A percentile compares a stretch with the other conserved stretches of the same genome.
These are phyloP conservation scores for Propithecus deckenii DNA, from an alignment of 2,797 vertebrate species.

Conservation along the genomic window DNA sequence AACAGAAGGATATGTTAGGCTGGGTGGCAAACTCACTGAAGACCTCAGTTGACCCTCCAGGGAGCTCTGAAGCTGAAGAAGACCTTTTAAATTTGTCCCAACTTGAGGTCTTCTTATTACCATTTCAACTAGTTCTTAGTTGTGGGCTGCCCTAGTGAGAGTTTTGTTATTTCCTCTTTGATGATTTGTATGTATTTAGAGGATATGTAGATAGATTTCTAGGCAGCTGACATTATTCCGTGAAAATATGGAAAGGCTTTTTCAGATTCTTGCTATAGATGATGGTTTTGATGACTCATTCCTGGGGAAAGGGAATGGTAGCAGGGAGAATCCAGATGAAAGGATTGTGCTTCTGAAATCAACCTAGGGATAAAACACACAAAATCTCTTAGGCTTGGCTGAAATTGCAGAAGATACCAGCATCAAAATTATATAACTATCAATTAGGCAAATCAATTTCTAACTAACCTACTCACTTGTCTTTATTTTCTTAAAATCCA, in stretches of 20 bases:
- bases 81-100: background rate
- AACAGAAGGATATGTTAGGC: background rate
- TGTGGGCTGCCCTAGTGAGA: background rate
- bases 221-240: background rate
- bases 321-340: background rate
- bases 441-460: background rate
- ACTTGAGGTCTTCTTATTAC: background rate
- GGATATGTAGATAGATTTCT: background rate
- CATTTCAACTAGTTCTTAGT: background rate
- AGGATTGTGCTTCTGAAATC: background rate
- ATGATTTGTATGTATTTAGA: background rate
- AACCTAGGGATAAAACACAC: background rate
- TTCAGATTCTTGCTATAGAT: background rate
- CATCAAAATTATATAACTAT: background rate
- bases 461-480: background rate
- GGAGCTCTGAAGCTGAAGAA: background rate
- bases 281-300: constrained; percentile 29
- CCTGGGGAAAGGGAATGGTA: background rate
- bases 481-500: background rate
- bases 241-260: background rate
- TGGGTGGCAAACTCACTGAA: background rate
- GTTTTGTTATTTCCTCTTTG: background rate
- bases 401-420: background rate
- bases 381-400: background rate
- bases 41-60: background rate